These are phyloP conservation scores for Hippoglossus stenolepis DNA, from an alignment of 2,113 vertebrate species.

Conservation along the genomic window DNA sequence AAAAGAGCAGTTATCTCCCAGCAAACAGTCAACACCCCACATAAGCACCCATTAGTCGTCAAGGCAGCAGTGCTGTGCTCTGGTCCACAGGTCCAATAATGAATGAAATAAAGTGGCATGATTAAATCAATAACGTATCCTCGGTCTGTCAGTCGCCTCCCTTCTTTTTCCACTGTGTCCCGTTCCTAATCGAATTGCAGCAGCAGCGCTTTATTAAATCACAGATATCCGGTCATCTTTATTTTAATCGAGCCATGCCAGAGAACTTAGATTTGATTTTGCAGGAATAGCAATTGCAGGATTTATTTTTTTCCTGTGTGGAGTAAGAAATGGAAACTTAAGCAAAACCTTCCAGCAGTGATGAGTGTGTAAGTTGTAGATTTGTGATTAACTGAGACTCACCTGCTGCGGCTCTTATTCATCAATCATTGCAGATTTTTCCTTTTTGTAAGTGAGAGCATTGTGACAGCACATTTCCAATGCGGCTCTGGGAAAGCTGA, in stretches of 20 bases:
- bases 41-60: slow-evolving; percentile 18
- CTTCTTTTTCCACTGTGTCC: slow-evolving; percentile 28
- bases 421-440: slow-evolving; percentile 21
- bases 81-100: slow-evolving; percentile 35
- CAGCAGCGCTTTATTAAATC: slow-evolving; percentile 51
- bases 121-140: slow-evolving; percentile 58
- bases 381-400: slow-evolving; percentile 8
- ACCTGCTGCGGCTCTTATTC: slow-evolving; percentile 32
- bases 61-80: slow-evolving; percentile 10
- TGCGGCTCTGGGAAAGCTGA: not conserved
- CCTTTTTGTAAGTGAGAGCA: slow-evolving; percentile 11
- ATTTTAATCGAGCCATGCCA: slow-evolving; percentile 33
- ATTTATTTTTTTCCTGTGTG: not conserved
- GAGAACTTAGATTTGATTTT: slow-evolving; percentile 44
- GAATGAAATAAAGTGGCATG: slow-evolving; percentile 42
- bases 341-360: slow-evolving; percentile 24
- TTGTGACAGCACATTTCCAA: slow-evolving; percentile 35
- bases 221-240: slow-evolving; percentile 31
- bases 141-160: slow-evolving; percentile 12
- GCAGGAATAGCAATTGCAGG: slow-evolving; percentile 23
- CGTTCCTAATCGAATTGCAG: slow-evolving; percentile 33
- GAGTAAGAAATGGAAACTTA: slow-evolving; percentile 28
- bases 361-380: slow-evolving; percentile 17
- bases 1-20: not conserved
- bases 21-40: slow-evolving; percentile 15